Base-by-base conservation (phyloP, 2,797 vertebrate genomes). In the Danio albolineatus region DNA sequence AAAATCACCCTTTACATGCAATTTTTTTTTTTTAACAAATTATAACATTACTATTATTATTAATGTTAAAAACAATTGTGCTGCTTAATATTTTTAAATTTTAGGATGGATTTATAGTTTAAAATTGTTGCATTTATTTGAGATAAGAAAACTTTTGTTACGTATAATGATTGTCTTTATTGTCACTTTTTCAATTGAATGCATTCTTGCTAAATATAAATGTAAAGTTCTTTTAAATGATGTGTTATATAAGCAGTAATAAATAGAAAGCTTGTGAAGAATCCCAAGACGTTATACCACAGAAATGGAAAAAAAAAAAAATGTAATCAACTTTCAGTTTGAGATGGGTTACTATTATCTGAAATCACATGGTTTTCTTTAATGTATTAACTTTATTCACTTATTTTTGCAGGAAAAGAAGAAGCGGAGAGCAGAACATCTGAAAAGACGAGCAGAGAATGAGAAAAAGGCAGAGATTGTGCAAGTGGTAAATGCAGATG, bases 381-480 rank as follows among this genome's bases (percentile, higher is more conserved):
- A 28, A 28, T 28, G 3, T 28, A 28, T 28, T 28, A 1, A 28
- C 28, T 28, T 28, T 28, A 8, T 43, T 5, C 39, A 10, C 66
- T 10, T 59, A 7, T 57, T n/a, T 49, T 44, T 41, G 10, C 49
- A 98, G 97, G 97, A 97, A 6, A 97, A 95, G 89, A 95, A 96
- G 78, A 93, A 89, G 71, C 92, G 96, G 17, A 89, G 94, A 64
- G 95, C 96, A 2, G 96, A 98, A n/a, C 96, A 95, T 85, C 74
- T 96, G 84, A 96, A 83, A 73, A 94, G 96, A 9, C 92, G 96
- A 0, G 90, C 92, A 51, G 97, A 96, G 86, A 99, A 98, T 0
- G 96, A 97, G 82, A 90, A 94, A 75, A 98, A 95, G 87, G 93
- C 95, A 0, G 97, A 98, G 88, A 89, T 98, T 0, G 97, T 98